Evolutionary conservation across 2,113 vertebrate genomes (phyloP).

Genomic region (Aegithalos caudatus): DNA sequence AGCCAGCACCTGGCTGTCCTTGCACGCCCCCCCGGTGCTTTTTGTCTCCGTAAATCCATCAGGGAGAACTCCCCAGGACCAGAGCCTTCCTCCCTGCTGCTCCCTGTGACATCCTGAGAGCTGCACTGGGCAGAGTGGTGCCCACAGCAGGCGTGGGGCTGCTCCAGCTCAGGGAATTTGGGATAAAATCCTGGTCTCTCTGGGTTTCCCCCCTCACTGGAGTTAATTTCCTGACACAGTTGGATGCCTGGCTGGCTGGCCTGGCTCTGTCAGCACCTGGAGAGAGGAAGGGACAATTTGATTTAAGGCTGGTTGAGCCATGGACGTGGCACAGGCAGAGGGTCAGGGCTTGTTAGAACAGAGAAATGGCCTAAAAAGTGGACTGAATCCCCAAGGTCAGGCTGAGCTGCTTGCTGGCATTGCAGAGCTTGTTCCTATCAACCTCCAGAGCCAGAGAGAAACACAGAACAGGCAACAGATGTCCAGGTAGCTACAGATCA

Average conservation of each 20-base stretch:
- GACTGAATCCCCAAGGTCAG: accelerated
- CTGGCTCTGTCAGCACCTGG: not conserved
- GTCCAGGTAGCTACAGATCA: not conserved
- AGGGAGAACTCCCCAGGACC: not conserved
- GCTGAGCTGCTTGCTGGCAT: not conserved
- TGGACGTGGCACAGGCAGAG: not conserved
- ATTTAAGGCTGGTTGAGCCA: not conserved
- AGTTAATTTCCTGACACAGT: accelerated
- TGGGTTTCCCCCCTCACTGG: not conserved
- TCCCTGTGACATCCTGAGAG: not conserved
- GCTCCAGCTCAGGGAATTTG: not conserved
- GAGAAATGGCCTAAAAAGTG: not conserved
- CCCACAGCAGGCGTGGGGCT: not conserved
- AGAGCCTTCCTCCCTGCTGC: not conserved
- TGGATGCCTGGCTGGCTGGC: accelerated
- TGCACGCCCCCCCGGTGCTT: not conserved
- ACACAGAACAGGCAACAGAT: accelerated
- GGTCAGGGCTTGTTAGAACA: not conserved
- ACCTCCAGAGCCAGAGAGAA: not conserved
- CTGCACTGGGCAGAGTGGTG: not conserved
- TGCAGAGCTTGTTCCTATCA: not conserved
- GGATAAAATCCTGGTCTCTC: not conserved
- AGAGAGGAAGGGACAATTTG: not conserved
- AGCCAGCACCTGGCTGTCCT: not conserved
- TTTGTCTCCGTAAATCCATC: not conserved